Evolutionary conservation across 2,113 vertebrate species (phyloP), one percentile per base, ranked within the genome.

Genomic region (Vicugna pacos): DNA sequence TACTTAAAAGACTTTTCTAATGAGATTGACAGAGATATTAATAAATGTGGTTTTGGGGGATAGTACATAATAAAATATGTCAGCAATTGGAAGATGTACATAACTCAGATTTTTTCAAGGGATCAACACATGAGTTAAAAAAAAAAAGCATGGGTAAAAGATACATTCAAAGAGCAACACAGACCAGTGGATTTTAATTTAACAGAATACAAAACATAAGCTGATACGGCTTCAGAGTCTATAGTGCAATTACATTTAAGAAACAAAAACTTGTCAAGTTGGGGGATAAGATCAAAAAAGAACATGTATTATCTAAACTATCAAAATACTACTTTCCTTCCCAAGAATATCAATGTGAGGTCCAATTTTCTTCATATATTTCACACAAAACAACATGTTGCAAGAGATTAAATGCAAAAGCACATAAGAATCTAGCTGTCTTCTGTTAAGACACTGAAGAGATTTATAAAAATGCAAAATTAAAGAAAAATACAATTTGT

Each of bases 401-500:
- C 26, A 84, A 70, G n/a, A 80, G 32, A 97, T 70, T 32, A 95
- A 88, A 83, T 38, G 22, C 5, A 60, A 13, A 82, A 75, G 35
- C 60, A 77, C 13, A 75, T 9, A 79, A 93, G 26, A 96, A 60
- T 79, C 50, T 56, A 84, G 52, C 12, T 94, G 30, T 81, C 67
- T 64, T 82, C 28, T 19, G 93, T 9, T 50, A 92, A 86, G 20
- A 54, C 20, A 96, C 38, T 75, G 86, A 73, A 89, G 50, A 62
- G 24, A 95, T 64, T 56, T 50, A 76, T 72, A 58, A 73, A 96
- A 80, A 79, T 42, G 24, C 16, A 84, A 90, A 96, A 89, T n/a
- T 42, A 56, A 93, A 82, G n/a, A 93, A 87, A 62, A 90, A 81
- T 56, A 84, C 0, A 75, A 62, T 75, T 97, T 95, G 8, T 88